A percentile compares a stretch with the other conserved stretches of the same genome.
phyloP scores from a whole-genome alignment of 2,113 vertebrate species.

The Misgurnus anguillicaudatus region DNA sequence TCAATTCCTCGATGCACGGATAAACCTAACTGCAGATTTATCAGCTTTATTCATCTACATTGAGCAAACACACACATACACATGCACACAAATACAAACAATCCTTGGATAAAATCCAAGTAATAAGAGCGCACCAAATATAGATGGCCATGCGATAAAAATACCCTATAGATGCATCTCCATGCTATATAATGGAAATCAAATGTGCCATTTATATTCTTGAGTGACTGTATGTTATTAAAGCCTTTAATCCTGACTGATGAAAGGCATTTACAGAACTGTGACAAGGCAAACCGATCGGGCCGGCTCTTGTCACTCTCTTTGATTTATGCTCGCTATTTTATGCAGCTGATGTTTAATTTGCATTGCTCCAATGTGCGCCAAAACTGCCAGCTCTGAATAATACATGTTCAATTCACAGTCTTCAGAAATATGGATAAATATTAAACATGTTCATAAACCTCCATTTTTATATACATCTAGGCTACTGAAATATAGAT shows the following conservation, averaged over 20 bases:
- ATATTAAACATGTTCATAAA: constrained; percentile 50
- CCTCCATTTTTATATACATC: not conserved
- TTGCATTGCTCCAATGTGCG: constrained; percentile 47
- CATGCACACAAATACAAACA: not conserved
- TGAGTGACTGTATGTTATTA: constrained; percentile 17
- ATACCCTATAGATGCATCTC: not conserved
- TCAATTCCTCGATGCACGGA: constrained; percentile 20
- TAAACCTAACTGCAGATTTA: constrained; percentile 10
- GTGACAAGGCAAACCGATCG: constrained; percentile 36
- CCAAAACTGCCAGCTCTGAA: constrained; percentile 45
- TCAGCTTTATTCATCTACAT: not conserved
- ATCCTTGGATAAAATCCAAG: not conserved
- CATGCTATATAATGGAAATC: not conserved
- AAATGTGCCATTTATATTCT: not conserved
- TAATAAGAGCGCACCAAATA: not conserved
- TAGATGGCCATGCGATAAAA: not conserved
- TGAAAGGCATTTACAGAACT: constrained; percentile 19
- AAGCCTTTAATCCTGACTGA: constrained; percentile 29
- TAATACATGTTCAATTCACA: constrained; percentile 52
- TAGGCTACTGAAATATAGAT: constrained; percentile 19
- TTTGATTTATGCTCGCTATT: constrained; percentile 46
- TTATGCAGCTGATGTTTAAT: constrained; percentile 49
- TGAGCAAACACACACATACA: not conserved
- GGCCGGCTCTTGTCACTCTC: constrained; percentile 31
- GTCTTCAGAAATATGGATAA: constrained; percentile 40